These are phyloP conservation scores for Gibbula magus DNA, from an alignment of 2,888 invertebrate species.

Conservation along the genomic window DNA sequence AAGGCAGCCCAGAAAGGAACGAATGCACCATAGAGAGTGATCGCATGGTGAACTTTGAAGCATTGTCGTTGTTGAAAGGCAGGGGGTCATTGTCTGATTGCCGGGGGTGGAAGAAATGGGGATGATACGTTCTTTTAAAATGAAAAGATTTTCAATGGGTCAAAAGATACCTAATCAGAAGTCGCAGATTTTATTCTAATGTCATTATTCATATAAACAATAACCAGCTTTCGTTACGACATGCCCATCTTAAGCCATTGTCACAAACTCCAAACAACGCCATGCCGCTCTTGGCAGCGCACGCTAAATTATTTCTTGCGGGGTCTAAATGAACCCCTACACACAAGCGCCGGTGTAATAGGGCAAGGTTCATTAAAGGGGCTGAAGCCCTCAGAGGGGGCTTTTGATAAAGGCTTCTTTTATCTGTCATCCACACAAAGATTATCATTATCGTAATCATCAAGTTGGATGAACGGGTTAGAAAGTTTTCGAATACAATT, in stretches of 20 bases:
- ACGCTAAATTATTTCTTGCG: neutral
- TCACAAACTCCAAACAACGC: neutral
- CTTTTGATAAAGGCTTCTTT: constrained; percentile 1
- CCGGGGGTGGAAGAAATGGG: neutral
- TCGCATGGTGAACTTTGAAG: too few species aligned
- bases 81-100: neutral
- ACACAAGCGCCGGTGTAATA: neutral
- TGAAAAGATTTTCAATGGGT: neutral
- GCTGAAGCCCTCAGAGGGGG: neutral
- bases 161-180: neutral
- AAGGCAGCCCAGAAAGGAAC: neutral
- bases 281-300: neutral
- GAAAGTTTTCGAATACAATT: constrained; percentile 19
- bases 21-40: too few species aligned
- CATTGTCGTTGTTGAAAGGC: neutral
- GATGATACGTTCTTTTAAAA: neutral
- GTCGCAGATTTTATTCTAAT: constrained; percentile 3
- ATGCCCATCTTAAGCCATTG: neutral
- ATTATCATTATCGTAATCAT: constrained; percentile 5
- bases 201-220: neutral
- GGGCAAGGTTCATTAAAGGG: constrained; percentile 1
- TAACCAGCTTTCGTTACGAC: neutral
- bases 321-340: neutral
- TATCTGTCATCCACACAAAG: neutral
- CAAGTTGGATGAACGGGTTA: constrained; percentile 2